These are phyloP conservation scores for Himalopsyche japonica DNA, from an alignment of 2,888 invertebrate genomes.

Conservation along the genomic window DNA sequence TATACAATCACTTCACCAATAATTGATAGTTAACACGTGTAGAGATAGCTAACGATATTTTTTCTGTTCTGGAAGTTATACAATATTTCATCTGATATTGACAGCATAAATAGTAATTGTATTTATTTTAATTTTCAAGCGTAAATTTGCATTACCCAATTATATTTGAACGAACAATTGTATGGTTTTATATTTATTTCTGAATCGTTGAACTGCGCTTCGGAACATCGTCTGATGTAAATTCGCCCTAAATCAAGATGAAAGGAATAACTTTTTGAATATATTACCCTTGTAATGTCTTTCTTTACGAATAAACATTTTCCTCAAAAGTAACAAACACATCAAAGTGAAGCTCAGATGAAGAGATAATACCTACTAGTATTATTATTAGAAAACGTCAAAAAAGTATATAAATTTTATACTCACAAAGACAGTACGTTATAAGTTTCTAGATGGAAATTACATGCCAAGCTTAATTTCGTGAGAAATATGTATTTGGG, in stretches of 20 bases:
- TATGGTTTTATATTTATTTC: not conserved
- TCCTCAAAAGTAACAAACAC: not conserved
- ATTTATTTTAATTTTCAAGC: too few species aligned
- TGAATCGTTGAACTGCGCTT: not conserved
- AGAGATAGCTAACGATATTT: too few species aligned
- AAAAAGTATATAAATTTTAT: not conserved
- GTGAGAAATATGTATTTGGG: too few species aligned
- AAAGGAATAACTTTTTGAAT: not conserved
- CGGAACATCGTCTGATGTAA: not conserved
- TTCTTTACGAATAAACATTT: not conserved
- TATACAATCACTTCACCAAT: too few species aligned
- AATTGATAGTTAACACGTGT: too few species aligned
- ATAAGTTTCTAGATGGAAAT: too few species aligned
- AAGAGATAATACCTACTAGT: not conserved
- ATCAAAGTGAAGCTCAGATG: not conserved
- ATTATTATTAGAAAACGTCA: not conserved
- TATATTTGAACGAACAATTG: not conserved
- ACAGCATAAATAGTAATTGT: too few species aligned
- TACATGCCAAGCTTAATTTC: too few species aligned
- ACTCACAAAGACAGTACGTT: too few species aligned
- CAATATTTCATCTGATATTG: too few species aligned
- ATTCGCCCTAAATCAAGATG: not conserved
- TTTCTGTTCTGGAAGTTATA: too few species aligned
- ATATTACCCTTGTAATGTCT: not conserved
- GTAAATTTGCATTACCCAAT: too few species aligned